Base-by-base conservation (phyloP, 2,797 vertebrate genomes). In the Phoebastria nigripes region DNA sequence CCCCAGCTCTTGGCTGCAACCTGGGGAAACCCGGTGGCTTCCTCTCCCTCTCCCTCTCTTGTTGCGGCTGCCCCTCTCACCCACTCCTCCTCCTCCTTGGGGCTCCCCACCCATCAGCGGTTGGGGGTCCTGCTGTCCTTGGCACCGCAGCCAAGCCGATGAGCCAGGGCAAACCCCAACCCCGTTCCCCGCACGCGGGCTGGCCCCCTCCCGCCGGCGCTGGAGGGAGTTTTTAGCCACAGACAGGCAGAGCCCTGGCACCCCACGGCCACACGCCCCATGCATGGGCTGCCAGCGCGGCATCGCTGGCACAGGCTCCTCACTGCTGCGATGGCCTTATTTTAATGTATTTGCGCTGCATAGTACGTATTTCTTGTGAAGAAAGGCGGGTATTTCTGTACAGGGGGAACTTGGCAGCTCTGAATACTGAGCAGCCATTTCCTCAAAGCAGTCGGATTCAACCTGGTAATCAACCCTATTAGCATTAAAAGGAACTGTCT, bases 401-500 rank as follows among this genome's bases (percentile, higher is more conserved):
- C 13, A 3, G 46, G 56, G 42, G 72, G 47, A 94, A 70, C 25
- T 80, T 82, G 77, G 87, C 87, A 94, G 74, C 56, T 85, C 52
- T 58, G 89, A 95, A 72, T 82, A 71, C 39, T 29, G 79, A 97
- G 72, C 66, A 94, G 41, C 39, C 26, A 15, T 82, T 74, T 96
- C 80, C 90, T 88, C 66, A 93, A 63, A 86, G 71, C 71, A 8
- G 15, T 61, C 83, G 25, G 33, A 72, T 74, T 94, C 82, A 79
- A 65, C 7, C 9, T 18, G 8, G n/a, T 87, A 89, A 96, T 95
- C 93, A 96, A 70, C 77, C 56, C 54, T 69, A 90, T 94, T 96
- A 96, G 62, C 83, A 82, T 89, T 84, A 62, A 58, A 85, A 81
- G 76, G 70, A 95, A 24, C 73, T 70, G 87, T 92, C 94, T 95